Conservation (phyloP, 2,113 vertebrate genomes). For the Synchiropus splendidus region DNA sequence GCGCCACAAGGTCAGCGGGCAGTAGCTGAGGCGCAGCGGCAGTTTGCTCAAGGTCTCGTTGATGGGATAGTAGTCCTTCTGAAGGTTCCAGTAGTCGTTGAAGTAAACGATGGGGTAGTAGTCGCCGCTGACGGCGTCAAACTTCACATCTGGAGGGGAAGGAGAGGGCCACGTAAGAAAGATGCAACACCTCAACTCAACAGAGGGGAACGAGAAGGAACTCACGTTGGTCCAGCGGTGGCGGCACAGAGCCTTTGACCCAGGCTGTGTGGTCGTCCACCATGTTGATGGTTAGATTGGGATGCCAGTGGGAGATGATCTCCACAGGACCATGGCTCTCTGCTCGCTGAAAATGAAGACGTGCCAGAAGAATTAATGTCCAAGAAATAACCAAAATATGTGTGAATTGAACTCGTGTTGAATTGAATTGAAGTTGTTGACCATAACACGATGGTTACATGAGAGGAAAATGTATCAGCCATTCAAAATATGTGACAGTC, state of each 20-base stretch:
- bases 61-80: conserved; percentile 90
- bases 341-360: conserved; percentile 73
- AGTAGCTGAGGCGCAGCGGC: conserved; percentile 80
- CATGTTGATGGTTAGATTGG: conserved; percentile 94
- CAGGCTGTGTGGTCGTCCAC: conserved; percentile 95
- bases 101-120: conserved; percentile 95
- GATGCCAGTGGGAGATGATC: conserved; percentile 94
- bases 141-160: conserved; percentile 78
- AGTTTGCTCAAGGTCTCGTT: conserved; percentile 74
- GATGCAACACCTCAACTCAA: background rate
- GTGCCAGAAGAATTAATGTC: no score
- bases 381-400: no score
- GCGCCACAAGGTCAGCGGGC: conserved; percentile 89
- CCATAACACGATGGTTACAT: no score
- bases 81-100: conserved; percentile 98
- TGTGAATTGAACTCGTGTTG: no score
- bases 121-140: conserved; percentile 86
- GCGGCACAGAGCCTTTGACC: conserved; percentile 90
- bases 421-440: no score
- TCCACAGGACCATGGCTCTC: conserved; percentile 90
- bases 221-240: conserved; percentile 90
- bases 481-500: no score
- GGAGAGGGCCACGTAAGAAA: background rate
- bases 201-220: background rate
- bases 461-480: no score